Base-by-base conservation (phyloP, 2,888 invertebrate genomes). In the Hydroisotoma schaefferi region DNA sequence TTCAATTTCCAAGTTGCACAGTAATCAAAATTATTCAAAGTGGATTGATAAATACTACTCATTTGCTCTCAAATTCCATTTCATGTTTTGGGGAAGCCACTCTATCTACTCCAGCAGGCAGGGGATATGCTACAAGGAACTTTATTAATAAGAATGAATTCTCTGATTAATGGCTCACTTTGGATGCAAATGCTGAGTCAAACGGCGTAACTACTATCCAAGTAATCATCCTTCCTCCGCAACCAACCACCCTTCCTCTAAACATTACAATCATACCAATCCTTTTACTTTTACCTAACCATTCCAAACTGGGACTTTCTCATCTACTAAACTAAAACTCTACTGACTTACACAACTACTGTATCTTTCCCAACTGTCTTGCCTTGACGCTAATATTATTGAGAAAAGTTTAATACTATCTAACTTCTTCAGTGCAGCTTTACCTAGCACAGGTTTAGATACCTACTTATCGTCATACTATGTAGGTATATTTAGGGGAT, bases 121-220 rank as follows among this genome's bases (percentile, higher is more conserved):
- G 18, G 10, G 38, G 53, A 26, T 49, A 40, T 23, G 51, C 26
- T 54, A 33, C 55, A 40, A 61, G 53, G 27, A 40, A 64, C 65
- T 68, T 65, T 67, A 68, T 65, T 66, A 65, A 70, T 68, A 65
- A 67, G 61, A 64, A 62, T 57, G 65, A 68, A 65, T 65, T 67
- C 65, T 61, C 65, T 72, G 72, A 72, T 72, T 72, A 72, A 72
- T 72, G 69, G 68, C 61, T 44, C 65, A 70, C 68, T 72, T 72
- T 70, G 57, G 52, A 72, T 72, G 68, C 72, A 70, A 72, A 72
- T 72, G 72, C 72, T 72, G 72, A 72, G 61, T 72, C 68, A 65
- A 66, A 65, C 61, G 40, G 55, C 59, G 55, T 54, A 55, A 55
- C 56, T 29, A 52, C 37, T 37, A 52, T 28, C 37, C 37, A 29